phyloP scores from a whole-genome alignment of 2,113 vertebrate genomes.

The Cyphomyrus discorhynchus region DNA sequence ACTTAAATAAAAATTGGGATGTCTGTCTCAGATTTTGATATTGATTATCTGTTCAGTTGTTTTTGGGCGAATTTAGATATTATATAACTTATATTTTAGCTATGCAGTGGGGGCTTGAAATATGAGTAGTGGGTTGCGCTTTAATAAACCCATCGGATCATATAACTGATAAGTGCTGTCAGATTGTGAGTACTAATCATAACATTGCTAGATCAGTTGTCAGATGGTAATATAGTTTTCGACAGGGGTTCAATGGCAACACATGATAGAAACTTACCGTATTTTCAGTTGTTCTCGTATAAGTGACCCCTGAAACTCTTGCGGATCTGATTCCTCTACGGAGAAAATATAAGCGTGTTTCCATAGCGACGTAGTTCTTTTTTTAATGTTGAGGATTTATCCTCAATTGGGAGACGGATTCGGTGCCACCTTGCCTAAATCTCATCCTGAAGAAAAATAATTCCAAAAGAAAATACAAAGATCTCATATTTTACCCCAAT shows the following conservation, averaged over 20 bases:
- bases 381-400: constrained; percentile 19
- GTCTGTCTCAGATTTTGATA: neutral
- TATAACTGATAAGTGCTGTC: neutral
- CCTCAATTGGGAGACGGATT: constrained; percentile 29
- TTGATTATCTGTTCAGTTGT: neutral
- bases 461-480: neutral
- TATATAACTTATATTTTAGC: neutral
- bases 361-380: constrained; percentile 18
- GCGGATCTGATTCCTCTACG: neutral
- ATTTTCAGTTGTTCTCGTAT: neutral
- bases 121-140: neutral
- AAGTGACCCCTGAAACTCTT: neutral
- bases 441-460: neutral
- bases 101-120: neutral
- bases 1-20: neutral
- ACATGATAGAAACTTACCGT: neutral
- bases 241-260: neutral
- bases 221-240: neutral
- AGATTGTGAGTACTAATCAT: neutral
- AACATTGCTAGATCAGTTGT: neutral
- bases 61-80: neutral
- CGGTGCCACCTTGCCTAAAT: neutral
- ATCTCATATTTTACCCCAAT: neutral
- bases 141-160: neutral
- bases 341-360: constrained; percentile 1